Evolutionary conservation across 2,113 vertebrate species (phyloP), one percentile per base, ranked within the genome.

Genomic region (Picathartes gymnocephalus): DNA sequence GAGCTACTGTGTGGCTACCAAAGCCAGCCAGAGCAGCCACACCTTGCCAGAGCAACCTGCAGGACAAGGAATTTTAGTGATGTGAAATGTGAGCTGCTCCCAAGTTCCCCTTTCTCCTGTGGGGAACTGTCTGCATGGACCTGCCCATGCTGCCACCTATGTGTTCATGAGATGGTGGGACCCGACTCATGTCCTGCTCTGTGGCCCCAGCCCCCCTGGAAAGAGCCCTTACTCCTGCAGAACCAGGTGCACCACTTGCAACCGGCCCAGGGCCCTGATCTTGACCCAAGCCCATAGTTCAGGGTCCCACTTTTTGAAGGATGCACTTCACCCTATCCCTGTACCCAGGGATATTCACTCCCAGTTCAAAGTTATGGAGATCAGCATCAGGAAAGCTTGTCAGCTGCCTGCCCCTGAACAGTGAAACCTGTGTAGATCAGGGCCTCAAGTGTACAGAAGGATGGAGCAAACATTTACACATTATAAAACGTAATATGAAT

Each of bases 131-230:
- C 56, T 84, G 17, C 45, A 21, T 1, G 5, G 54, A 79, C 54
- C 62, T 77, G 12, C 44, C 33, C 44, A 37, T 30, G 33, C 65
- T 91, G 42, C 56, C n/a, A 42, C 20, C 11, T 79, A 2, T 0
- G 0, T 51, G 27, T 47, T 65, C 45, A 40, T 3, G 11, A 82
- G 86, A 20, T 0, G 3, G 31, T 1, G 6, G 27, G 47, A 82
- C 53, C 31, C 0, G 0, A 14, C 11, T 1, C 8, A 27, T 78
- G 30, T n/a, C 27, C 70, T 70, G 18, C 51, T 79, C 42, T 69
- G 56, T 65, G 31, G 28, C 35, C 24, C 27, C 21, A 82, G 0
- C 3, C 4, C 5, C 22, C 69, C 40, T 5, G 1, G 23, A 39
- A 88, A 28, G 22, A 86, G 33, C 15, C 53, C 18, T 51, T 71